A percentile compares a stretch with the other conserved stretches of the same genome.
Conservation (phyloP, 2,888 invertebrate genomes). For the Drosophila nigritarsus region DNA sequence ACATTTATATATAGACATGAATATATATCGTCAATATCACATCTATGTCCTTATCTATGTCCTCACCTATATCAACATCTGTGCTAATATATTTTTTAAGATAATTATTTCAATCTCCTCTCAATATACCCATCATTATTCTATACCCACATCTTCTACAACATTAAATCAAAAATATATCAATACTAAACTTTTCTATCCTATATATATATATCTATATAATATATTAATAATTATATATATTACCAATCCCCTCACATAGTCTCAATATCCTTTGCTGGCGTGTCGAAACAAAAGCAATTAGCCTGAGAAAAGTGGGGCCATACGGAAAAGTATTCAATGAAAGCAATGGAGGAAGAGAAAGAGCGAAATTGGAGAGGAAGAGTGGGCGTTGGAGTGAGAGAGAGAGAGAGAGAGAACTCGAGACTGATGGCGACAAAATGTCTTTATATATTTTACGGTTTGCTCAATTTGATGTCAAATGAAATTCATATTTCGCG, state of each 20-base stretch:
- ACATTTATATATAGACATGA: background rate
- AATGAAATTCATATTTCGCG: slow-evolving; percentile 76
- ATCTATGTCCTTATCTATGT: background rate
- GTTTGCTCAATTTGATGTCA: slow-evolving; percentile 65
- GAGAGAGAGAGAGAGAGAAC: background rate
- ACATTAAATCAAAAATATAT: background rate
- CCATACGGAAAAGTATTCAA: background rate
- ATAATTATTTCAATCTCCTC: background rate
- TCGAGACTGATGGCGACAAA: slow-evolving; percentile 58
- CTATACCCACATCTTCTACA: background rate
- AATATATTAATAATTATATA: background rate
- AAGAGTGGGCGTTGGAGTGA: background rate
- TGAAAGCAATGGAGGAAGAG: background rate
- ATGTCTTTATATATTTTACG: slow-evolving; percentile 62
- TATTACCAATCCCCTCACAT: background rate
- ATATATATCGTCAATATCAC: background rate
- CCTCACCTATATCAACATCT: background rate
- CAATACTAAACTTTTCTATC: background rate
- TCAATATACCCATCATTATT: background rate
- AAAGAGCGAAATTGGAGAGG: background rate
- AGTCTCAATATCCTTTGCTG: background rate
- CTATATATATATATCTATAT: too few relatives aligned
- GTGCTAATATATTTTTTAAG: background rate
- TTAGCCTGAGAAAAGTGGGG: slow-evolving; percentile 28
- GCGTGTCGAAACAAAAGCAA: slow-evolving; percentile 41